Conservation (phyloP, 2,113 vertebrate species). For the Cercopithecus mona region DNA sequence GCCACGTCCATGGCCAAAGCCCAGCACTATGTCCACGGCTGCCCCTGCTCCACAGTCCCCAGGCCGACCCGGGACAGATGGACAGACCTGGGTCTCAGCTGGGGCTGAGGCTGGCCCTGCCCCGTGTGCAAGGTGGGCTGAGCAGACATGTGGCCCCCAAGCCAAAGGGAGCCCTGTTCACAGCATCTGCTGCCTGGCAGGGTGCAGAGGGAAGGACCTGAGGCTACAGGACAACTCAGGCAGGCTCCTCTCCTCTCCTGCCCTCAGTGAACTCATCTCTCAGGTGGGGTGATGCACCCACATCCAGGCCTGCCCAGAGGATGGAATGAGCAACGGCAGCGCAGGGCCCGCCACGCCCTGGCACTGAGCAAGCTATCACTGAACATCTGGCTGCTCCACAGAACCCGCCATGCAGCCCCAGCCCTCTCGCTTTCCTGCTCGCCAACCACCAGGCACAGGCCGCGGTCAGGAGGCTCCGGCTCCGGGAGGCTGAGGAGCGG, state of each 20-base stretch:
- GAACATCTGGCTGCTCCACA: neutral
- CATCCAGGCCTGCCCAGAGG: neutral
- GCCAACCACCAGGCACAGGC: neutral
- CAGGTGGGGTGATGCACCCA: neutral
- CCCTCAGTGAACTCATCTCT: neutral
- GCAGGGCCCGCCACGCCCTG: neutral
- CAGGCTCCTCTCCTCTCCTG: neutral
- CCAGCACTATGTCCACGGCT: too few species aligned
- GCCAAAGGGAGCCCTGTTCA: too few species aligned
- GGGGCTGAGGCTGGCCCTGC: neutral
- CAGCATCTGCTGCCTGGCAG: neutral
- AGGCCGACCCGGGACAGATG: too few species aligned
- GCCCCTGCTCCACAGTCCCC: neutral
- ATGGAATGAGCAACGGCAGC: neutral
- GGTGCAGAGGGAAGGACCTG: neutral
- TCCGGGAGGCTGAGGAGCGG: neutral
- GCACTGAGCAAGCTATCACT: neutral
- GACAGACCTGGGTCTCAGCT: neutral
- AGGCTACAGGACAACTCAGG: too few species aligned
- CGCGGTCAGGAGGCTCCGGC: fast-evolving
- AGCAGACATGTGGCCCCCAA: neutral
- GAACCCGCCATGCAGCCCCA: too few species aligned
- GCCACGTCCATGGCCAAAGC: too few species aligned
- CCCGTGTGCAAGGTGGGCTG: fast-evolving
- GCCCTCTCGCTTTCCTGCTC: neutral